These are phyloP conservation scores for Gryllus bimaculatus DNA, from an alignment of 1,140 invertebrate species.

Conservation along the genomic window DNA sequence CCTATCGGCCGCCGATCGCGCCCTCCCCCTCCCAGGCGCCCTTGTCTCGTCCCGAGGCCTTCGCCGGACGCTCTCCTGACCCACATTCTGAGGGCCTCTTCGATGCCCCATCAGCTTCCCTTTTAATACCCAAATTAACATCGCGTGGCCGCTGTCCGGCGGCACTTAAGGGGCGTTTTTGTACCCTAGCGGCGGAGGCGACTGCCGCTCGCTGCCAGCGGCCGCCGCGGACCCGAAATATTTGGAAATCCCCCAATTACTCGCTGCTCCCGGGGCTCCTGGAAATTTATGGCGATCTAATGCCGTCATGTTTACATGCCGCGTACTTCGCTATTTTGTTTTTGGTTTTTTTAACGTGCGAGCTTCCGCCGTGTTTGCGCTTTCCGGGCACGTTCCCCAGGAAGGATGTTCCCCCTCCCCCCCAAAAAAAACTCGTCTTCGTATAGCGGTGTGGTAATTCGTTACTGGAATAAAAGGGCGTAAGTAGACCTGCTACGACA, in stretches of 20 bases:
- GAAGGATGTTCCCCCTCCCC: not conserved
- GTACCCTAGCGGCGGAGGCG: not conserved
- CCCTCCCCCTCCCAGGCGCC: not conserved
- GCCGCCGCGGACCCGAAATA: not conserved
- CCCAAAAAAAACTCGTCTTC: too few relatives aligned
- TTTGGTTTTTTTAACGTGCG: not conserved
- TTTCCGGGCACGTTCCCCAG: not conserved
- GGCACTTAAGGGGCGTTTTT: not conserved
- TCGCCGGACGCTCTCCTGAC: not conserved
- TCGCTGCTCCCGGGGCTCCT: not conserved
- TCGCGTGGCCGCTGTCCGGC: not conserved
- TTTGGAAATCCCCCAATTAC: not conserved
- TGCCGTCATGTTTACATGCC: not conserved
- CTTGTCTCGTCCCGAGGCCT: not conserved
- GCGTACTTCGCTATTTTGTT: not conserved
- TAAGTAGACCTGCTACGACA: too few relatives aligned
- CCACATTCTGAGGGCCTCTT: not conserved
- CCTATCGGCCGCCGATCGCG: not conserved
- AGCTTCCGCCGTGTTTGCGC: not conserved
- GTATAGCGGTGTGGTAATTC: too few relatives aligned
- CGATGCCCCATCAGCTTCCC: not conserved
- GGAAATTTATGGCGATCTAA: not conserved
- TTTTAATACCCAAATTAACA: conserved; percentile 6
- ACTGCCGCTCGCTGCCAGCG: not conserved
- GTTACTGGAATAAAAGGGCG: too few relatives aligned